Conservation (phyloP, 2,113 vertebrate genomes). For the Upupa epops region DNA sequence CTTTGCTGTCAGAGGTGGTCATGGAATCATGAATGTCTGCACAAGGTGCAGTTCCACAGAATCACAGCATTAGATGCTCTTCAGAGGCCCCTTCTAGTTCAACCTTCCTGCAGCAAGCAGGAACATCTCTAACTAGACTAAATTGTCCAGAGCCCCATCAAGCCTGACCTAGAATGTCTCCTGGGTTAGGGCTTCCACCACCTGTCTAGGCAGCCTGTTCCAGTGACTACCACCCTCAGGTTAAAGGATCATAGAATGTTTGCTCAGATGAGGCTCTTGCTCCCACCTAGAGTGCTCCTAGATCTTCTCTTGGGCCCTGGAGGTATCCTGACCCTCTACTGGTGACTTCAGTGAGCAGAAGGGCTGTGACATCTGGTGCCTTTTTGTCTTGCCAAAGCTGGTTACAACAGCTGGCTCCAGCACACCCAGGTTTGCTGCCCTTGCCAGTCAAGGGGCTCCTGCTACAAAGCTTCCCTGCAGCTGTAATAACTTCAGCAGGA, state of each 20-base stretch:
- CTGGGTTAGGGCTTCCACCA: too few species aligned
- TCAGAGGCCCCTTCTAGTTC: too few species aligned
- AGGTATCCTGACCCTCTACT: background rate
- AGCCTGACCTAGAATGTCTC: too few species aligned
- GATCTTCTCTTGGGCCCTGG: background rate
- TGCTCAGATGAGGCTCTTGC: background rate
- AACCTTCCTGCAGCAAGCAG: too few species aligned
- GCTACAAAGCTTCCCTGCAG: background rate
- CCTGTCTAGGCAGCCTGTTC: too few species aligned
- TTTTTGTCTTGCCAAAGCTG: background rate
- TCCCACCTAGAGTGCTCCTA: background rate
- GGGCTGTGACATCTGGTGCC: rapidly evolving
- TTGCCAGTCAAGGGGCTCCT: background rate
- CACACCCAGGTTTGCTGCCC: background rate
- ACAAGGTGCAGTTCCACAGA: background rate
- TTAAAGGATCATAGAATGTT: too few species aligned
- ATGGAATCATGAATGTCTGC: rapidly evolving
- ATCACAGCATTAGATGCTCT: too few species aligned
- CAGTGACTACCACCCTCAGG: too few species aligned
- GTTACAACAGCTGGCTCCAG: background rate
- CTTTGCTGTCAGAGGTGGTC: rapidly evolving
- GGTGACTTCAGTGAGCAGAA: rapidly evolving
- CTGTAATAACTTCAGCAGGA: background rate
- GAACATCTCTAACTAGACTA: too few species aligned
- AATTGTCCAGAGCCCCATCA: too few species aligned